These are phyloP conservation scores for Aphis craccivora DNA, from an alignment of 1,140 invertebrate species.

Conservation along the genomic window DNA sequence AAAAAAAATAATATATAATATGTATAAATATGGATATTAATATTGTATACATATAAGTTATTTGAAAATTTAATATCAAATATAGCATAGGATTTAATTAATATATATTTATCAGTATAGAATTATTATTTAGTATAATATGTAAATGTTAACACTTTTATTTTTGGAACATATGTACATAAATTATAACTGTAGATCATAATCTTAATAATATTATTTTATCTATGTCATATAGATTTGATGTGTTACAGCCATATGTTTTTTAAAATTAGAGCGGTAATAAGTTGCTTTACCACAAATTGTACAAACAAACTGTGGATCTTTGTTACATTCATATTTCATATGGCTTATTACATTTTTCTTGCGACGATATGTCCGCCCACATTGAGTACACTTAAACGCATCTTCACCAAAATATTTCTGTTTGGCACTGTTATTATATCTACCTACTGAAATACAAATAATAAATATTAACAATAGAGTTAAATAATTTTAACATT, in stretches of 20 bases:
- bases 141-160: neutral
- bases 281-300: conserved; percentile 63
- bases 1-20: neutral
- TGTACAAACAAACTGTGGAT: conserved; percentile 64
- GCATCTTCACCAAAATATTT: conserved; percentile 37
- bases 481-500: neutral
- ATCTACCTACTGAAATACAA: conserved; percentile 34
- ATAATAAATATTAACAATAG: conserved; percentile 5
- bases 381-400: conserved; percentile 64
- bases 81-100: neutral
- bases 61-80: neutral
- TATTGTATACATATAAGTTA: neutral
- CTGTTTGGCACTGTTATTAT: conserved; percentile 36
- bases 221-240: conserved; percentile 63
- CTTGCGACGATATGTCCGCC: conserved; percentile 67
- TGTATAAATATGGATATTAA: neutral
- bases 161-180: neutral
- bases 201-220: neutral
- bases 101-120: neutral
- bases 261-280: conserved; percentile 61
- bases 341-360: conserved; percentile 66
- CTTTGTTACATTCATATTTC: conserved; percentile 68
- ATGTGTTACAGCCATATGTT: conserved; percentile 59
- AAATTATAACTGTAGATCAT: neutral
- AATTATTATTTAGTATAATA: neutral